Evolutionary conservation across 2,888 invertebrate genomes (phyloP).

Genomic region (Teleogryllus oceanicus): DNA sequence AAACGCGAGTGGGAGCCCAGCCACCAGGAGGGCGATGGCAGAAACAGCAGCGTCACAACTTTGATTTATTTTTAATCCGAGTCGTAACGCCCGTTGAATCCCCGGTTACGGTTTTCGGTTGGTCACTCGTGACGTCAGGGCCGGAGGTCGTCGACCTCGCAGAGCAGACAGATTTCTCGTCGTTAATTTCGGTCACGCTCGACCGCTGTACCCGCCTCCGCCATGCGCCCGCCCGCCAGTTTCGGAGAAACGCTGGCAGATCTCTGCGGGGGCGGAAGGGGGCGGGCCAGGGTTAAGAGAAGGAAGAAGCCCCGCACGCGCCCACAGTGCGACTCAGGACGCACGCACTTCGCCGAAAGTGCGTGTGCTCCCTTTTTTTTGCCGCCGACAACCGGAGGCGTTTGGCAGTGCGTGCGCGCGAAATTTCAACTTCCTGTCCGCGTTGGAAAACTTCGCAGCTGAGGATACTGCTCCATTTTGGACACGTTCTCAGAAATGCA

Average conservation of each 20-base stretch:
- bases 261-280: background rate
- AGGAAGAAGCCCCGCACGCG: background rate
- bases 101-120: background rate
- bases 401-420: too few species aligned
- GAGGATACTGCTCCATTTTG: too few species aligned
- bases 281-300: background rate
- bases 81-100: background rate
- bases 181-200: slow-evolving; percentile 18
- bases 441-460: too few species aligned
- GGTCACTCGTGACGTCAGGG: slow-evolving; percentile 9
- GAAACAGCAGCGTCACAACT: background rate
- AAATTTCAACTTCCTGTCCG: too few species aligned
- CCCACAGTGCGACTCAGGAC: background rate
- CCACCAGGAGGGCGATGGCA: too few species aligned
- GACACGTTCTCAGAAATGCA: background rate
- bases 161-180: background rate
- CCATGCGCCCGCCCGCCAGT: background rate
- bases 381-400: too few species aligned
- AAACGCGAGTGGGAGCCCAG: too few species aligned
- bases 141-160: background rate
- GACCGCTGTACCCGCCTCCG: background rate
- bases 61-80: slow-evolving; percentile 7
- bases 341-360: background rate
- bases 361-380: background rate
- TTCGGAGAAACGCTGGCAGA: background rate